phyloP scores from a whole-genome alignment of 2,113 vertebrate genomes.

The Syngnathus typhle region DNA sequence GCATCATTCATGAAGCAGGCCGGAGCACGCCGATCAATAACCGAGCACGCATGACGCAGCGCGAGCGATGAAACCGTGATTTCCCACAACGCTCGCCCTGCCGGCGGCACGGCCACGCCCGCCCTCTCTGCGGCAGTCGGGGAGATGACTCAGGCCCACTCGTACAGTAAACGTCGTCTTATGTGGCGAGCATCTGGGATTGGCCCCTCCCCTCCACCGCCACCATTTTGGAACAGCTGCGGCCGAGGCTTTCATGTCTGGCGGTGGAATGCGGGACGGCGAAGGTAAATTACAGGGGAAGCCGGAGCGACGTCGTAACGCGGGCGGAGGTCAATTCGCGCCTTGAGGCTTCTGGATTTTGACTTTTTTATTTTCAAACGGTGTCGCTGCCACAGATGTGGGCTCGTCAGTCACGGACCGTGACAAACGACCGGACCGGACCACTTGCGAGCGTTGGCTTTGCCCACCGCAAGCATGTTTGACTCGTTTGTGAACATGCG shows the following conservation, averaged over 20 bases:
- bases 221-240: slow-evolving; percentile 56
- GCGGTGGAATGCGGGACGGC: slow-evolving; percentile 48
- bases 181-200: slow-evolving; percentile 65
- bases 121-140: slow-evolving; percentile 18
- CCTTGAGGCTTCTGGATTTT: slow-evolving; percentile 25
- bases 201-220: slow-evolving; percentile 40
- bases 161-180: slow-evolving; percentile 55
- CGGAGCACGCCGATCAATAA: slow-evolving; percentile 39
- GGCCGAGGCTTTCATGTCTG: slow-evolving; percentile 61
- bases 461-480: neutral
- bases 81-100: slow-evolving; percentile 16
- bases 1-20: slow-evolving; percentile 34
- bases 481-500: neutral
- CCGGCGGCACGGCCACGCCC: slow-evolving; percentile 37
- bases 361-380: slow-evolving; percentile 22
- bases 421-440: neutral
- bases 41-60: slow-evolving; percentile 32
- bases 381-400: slow-evolving; percentile 34
- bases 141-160: slow-evolving; percentile 53
- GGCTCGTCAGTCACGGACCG: neutral
- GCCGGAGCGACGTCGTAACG: slow-evolving; percentile 23
- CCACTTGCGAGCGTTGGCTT: neutral
- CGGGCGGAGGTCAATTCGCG: slow-evolving; percentile 27
- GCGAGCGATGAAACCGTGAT: slow-evolving; percentile 10
- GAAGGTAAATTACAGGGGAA: slow-evolving; percentile 65